Evolutionary conservation across 2,797 vertebrate species (phyloP), one percentile per base, ranked within the genome.

Genomic region (Micrastur ruficollis): DNA sequence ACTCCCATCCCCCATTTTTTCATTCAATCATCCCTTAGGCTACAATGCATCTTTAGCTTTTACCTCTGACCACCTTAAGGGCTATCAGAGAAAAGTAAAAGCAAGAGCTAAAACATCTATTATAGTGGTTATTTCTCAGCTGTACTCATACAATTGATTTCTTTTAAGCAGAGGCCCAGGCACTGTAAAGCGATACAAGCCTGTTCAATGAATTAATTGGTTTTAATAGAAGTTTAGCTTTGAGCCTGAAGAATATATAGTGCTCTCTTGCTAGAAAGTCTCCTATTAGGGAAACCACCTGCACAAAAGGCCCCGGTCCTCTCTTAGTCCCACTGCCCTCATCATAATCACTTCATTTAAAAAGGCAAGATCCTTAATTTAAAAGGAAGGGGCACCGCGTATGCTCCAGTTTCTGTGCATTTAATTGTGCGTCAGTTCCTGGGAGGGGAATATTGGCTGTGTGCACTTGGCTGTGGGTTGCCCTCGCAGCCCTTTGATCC

Each of bases 1-100:
- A 93, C 97, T 97, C 97, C 98, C 98, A 97, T 98, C 98, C 98
- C 97, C 98, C 97, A 97, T 96, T 99, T 98, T 98, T 98, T 98
- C 99, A 99, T 99, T 99, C 99, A 99, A 99, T 99, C 99, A 99
- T 99, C 98, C 99, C 99, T 96, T 98, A 96, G 99, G 99, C 99
- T 99, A 99, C 99, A 99, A 99, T 99, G 99, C 99, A 98, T 99
- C 99, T 99, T 99, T 99, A 98, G 98, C 98, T 99, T 98, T 99
- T 99, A 99, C 99, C 99, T 99, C 98, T 98, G 98, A 99, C 98
- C 98, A 99, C 98, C 98, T 98, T 98, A 98, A 98, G 98, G 98
- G 98, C 98, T 98, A 98, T 98, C 98, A 98, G 98, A 98, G 98
- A 98, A 98, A 98, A 98, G 98, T 98, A 99, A 98, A 98, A 98